Evolutionary conservation across 2,888 invertebrate species (phyloP), one percentile per base, ranked within the genome.

Genomic region (Chloroclysta siterata): DNA sequence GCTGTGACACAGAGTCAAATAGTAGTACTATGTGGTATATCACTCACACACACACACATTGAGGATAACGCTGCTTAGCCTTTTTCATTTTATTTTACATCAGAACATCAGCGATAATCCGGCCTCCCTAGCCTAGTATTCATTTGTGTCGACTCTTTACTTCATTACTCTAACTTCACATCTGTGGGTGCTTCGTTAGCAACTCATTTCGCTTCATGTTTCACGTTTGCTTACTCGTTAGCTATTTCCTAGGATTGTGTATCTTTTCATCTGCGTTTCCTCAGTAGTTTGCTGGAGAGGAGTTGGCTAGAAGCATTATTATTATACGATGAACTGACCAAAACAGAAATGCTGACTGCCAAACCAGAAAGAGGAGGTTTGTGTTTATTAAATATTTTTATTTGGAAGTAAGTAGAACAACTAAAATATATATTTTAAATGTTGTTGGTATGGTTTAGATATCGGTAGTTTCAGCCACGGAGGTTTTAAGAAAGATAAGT

Each of bases 181-280:
- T 46, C 50, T 65, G 53, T 54, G 51, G 58, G 51, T 42, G 51
- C 61, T 58, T 61, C 61, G 61, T 62, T 61, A 61, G 61, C 58
- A 65, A 61, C 39, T 61, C 54, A 58, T 65, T 62, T 61, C 28
- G 44, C 54, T 58, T 61, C 46, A 63, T 58, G 54, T 51, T 54
- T 54, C 59, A 44, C 60, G 53, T 60, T 60, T 54, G 41, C 51
- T 51, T 33, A 54, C 53, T 61, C 57, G 65, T 65, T 65, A 61
- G 51, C 36, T 14, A 15, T 61, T 57, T 52, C 46, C 53, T 47
- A 51, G 50, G 48, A 42, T 39, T 36, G 11, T 51, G 48, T 51
- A 51, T 33, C n/a, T 36, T 48, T 51, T 53, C 33, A 42, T 61
- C 58, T 57, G 14, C 50, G 33, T 53, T 58, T 22, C 22, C 22